These are phyloP conservation scores for Manis pentadactyla DNA, from an alignment of 2,797 vertebrate genomes.

Conservation along the genomic window DNA sequence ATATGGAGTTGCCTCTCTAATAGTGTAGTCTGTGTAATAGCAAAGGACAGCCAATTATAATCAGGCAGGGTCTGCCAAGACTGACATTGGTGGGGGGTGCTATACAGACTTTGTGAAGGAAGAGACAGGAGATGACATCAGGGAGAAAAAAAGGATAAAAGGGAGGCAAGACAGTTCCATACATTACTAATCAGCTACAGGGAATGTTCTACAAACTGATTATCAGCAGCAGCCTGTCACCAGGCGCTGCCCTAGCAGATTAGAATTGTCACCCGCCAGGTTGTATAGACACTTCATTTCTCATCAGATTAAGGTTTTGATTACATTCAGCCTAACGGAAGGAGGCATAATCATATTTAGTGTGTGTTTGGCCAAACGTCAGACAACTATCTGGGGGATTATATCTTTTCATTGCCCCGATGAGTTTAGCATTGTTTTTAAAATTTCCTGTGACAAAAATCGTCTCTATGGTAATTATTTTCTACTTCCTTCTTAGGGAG, in stretches of 20 bases:
- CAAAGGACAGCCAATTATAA: background rate
- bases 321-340: background rate
- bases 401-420: background rate
- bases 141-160: background rate
- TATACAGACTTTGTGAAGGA: background rate
- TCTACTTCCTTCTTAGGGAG: background rate
- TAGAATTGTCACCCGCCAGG: background rate
- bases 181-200: background rate
- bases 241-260: background rate
- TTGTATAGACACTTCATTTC: background rate
- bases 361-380: background rate
- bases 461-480: background rate
- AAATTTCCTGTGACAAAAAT: background rate
- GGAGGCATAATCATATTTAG: background rate
- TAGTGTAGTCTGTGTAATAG: background rate
- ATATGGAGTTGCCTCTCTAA: background rate
- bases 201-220: background rate
- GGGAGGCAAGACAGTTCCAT: background rate
- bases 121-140: background rate
- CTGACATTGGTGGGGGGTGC: background rate
- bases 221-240: background rate
- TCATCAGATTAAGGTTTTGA: background rate
- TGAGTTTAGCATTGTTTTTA: background rate
- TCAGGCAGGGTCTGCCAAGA: background rate
- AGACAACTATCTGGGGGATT: background rate